These are phyloP conservation scores for Leucosticte australis DNA, from an alignment of 2,113 vertebrate genomes.

Conservation along the genomic window DNA sequence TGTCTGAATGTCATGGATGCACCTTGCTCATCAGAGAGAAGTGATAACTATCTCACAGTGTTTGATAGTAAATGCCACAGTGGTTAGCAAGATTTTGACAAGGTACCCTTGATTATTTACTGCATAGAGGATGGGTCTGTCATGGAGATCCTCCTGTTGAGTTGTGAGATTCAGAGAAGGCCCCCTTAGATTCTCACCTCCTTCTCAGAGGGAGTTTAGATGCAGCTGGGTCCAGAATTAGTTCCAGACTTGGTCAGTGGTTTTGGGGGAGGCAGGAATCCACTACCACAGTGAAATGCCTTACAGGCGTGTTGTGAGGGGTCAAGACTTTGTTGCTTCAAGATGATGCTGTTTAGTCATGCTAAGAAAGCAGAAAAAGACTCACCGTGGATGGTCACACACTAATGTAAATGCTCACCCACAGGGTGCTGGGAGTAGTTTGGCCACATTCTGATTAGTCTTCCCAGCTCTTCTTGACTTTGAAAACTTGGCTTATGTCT, in stretches of 20 bases:
- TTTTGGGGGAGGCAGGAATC: background rate
- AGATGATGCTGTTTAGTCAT: background rate
- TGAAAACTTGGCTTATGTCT: background rate
- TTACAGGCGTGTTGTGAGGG: background rate
- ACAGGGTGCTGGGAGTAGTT: background rate
- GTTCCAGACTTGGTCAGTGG: background rate
- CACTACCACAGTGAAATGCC: background rate
- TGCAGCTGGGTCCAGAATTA: background rate
- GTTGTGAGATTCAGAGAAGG: background rate
- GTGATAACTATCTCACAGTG: background rate
- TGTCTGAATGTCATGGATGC: background rate
- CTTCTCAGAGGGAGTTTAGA: background rate
- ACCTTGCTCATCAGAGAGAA: background rate
- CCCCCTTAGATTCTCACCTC: accelerated
- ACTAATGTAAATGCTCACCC: background rate
- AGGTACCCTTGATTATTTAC: background rate
- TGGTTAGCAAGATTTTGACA: background rate
- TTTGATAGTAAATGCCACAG: background rate
- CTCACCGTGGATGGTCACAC: background rate
- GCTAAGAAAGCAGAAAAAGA: background rate
- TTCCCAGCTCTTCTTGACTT: background rate
- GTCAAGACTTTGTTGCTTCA: background rate
- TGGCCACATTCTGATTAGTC: background rate
- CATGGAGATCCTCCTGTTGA: background rate
- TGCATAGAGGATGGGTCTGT: background rate